phyloP scores from a whole-genome alignment of 2,797 vertebrate species.

The Crypturellus tataupa region DNA sequence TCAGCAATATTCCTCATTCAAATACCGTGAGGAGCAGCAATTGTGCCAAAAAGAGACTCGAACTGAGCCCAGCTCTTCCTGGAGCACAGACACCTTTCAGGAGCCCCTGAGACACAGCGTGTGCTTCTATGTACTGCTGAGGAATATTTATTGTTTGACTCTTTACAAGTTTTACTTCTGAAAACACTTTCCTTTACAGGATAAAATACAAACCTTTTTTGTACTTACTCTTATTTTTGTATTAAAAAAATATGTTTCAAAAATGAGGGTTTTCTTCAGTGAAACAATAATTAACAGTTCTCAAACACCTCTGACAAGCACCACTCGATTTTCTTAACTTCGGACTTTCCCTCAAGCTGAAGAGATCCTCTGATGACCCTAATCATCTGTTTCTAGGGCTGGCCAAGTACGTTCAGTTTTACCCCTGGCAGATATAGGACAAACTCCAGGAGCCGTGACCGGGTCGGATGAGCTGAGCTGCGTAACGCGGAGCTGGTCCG shows the following conservation, averaged over 20 bases:
- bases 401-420: neutral
- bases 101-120: neutral
- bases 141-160: neutral
- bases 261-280: neutral
- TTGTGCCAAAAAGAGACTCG: neutral
- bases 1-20: neutral
- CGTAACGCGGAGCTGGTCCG: neutral
- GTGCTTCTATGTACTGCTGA: neutral
- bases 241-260: neutral
- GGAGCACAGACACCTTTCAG: neutral
- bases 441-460: neutral
- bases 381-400: neutral
- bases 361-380: neutral
- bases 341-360: neutral
- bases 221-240: neutral
- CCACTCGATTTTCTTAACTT: neutral
- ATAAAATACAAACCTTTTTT: neutral
- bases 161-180: neutral
- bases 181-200: neutral
- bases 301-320: neutral
- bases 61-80: neutral
- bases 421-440: neutral
- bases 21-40: neutral
- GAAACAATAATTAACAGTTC: neutral
- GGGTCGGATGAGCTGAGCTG: neutral